Evolutionary conservation across 2,113 vertebrate genomes (phyloP).

Genomic region (Myotis davidii): DNA sequence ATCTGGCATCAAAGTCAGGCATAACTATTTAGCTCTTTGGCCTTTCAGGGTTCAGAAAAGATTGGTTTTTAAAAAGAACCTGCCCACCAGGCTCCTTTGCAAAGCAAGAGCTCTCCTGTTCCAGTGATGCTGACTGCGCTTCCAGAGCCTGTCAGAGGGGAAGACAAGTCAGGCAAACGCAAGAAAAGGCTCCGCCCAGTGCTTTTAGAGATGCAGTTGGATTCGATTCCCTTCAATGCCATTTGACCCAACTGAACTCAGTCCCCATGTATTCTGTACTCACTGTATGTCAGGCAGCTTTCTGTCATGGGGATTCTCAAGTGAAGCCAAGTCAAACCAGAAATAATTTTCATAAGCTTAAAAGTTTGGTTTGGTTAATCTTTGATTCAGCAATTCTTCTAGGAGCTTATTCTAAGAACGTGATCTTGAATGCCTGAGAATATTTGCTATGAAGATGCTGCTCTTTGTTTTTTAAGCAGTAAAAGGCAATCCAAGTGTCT

Average conservation of each 20-base stretch:
- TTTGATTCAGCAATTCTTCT: conserved; percentile 9
- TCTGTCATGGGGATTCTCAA: neutral
- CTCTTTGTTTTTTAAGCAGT: conserved; percentile 23
- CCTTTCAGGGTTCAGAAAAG: neutral
- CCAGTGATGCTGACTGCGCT: neutral
- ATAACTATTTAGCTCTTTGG: neutral
- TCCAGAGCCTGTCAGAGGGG: neutral
- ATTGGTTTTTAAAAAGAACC: neutral
- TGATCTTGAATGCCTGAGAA: neutral
- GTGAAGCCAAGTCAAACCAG: conserved; percentile 4
- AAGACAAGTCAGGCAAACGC: neutral
- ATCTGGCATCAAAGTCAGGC: neutral
- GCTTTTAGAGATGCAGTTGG: neutral
- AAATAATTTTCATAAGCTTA: conserved; percentile 13
- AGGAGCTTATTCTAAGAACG: neutral
- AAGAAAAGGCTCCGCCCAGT: neutral
- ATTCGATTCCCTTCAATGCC: neutral
- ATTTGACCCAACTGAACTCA: neutral
- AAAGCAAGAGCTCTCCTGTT: neutral
- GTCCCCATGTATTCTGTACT: neutral
- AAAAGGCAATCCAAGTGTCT: neutral
- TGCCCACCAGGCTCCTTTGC: neutral
- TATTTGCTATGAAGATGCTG: neutral
- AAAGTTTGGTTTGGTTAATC: neutral
- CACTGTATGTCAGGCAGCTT: neutral